These are phyloP conservation scores for Apostichopus parvimensis DNA, from an alignment of 35 echinoderm and acorn worm species.

Conservation along the genomic window DNA sequence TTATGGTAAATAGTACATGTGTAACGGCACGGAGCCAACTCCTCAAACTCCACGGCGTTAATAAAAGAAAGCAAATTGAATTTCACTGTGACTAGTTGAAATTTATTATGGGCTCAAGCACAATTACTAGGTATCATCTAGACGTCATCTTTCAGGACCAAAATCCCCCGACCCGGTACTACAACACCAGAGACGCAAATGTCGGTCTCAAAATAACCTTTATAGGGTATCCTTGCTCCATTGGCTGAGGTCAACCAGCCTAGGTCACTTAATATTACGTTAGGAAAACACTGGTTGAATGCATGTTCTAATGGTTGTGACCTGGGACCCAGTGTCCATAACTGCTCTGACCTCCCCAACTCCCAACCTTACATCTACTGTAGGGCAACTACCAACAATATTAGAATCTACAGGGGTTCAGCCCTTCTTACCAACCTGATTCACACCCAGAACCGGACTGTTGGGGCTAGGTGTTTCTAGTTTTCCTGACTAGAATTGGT, in stretches of 20 bases:
- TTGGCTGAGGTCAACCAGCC: constrained; percentile 19
- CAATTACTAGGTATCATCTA: too few species aligned
- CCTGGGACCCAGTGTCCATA: constrained; percentile 42
- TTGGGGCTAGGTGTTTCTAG: not conserved
- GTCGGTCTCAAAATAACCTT: constrained; percentile 30
- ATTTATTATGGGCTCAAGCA: too few species aligned
- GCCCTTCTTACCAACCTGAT: too few species aligned
- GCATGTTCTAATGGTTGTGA: not conserved
- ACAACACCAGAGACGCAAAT: not conserved
- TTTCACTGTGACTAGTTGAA: too few species aligned
- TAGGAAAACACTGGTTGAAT: not conserved
- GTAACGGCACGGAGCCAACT: too few species aligned
- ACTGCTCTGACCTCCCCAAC: not conserved
- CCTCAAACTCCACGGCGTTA: too few species aligned
- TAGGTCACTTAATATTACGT: not conserved
- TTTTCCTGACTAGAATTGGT: not conserved
- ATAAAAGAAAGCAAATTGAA: too few species aligned
- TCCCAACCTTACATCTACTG: not conserved
- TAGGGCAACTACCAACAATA: constrained; percentile 12
- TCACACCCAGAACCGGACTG: not conserved
- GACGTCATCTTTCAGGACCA: not conserved
- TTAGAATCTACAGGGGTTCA: not conserved
- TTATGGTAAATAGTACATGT: too few species aligned
- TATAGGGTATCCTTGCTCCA: not conserved
- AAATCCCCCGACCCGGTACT: not conserved